Conservation (phyloP, 2,113 vertebrate genomes). For the Ploceus nigricollis region DNA sequence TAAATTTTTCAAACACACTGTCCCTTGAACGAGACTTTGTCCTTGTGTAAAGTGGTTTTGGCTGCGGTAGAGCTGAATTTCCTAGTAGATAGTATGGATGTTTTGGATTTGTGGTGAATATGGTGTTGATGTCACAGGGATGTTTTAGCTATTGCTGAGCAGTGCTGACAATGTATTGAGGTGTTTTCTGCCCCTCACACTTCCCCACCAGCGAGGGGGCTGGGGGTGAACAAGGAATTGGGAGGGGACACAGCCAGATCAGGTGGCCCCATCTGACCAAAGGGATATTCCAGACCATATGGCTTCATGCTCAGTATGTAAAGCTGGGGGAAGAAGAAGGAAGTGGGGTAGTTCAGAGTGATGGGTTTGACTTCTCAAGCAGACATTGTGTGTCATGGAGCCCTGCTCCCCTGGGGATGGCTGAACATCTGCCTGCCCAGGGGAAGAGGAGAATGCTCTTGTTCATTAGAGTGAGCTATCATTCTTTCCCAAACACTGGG, state of each 20-base stretch:
- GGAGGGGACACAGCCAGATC: neutral
- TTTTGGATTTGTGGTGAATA: neutral
- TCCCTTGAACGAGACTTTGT: neutral
- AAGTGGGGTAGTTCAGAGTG: neutral
- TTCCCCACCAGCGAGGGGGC: fast-evolving
- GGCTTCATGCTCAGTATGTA: neutral
- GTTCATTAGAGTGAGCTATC: neutral
- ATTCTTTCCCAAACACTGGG: neutral
- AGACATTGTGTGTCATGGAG: neutral
- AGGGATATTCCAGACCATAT: neutral
- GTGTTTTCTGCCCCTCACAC: neutral
- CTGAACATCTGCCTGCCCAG: neutral
- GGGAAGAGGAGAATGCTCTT: neutral
- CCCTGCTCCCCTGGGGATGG: neutral
- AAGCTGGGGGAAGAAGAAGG: neutral
- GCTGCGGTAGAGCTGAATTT: neutral
- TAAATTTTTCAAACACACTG: neutral
- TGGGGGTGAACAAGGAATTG: neutral
- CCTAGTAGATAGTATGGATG: neutral
- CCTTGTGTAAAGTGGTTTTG: neutral
- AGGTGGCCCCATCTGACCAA: neutral
- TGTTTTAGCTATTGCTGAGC: neutral
- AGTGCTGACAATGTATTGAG: fast-evolving
- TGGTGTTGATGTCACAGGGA: neutral
- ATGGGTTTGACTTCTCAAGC: neutral